Conservation (phyloP, 2,113 vertebrate genomes). For the Oplegnathus fasciatus region DNA sequence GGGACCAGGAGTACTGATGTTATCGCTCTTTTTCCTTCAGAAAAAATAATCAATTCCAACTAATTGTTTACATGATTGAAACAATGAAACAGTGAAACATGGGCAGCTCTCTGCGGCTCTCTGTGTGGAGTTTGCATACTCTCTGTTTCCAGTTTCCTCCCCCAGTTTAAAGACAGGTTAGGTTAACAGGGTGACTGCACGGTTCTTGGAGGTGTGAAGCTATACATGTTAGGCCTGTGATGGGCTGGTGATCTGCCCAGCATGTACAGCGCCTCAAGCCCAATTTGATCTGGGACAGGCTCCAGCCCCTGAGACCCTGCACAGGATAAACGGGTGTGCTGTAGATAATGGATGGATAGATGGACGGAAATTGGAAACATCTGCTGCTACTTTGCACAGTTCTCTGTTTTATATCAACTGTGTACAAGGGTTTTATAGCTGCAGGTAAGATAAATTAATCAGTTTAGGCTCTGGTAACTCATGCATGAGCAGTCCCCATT, state of each 20-base stretch:
- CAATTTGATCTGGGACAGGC: neutral
- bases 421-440: neutral
- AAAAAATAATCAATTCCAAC: slow-evolving; percentile 1
- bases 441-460: slow-evolving; percentile 4
- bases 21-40: neutral
- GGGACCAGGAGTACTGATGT: neutral
- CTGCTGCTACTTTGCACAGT: neutral
- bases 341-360: slow-evolving; percentile 1
- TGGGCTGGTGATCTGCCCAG: neutral
- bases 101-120: neutral
- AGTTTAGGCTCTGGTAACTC: neutral
- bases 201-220: neutral
- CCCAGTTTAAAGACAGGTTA: neutral
- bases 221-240: neutral
- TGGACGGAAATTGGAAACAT: neutral
- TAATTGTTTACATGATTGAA: neutral
- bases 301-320: neutral
- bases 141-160: neutral
- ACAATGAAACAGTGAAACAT: slow-evolving; percentile 1
- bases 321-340: neutral
- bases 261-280: neutral
- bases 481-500: neutral
- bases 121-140: neutral
- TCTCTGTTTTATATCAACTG: neutral
- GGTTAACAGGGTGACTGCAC: neutral